A percentile compares a stretch with the other conserved stretches of the same genome.
Evolutionary conservation across 1,140 invertebrate genomes (phyloP).

Genomic region (Drosophila bifasciata): DNA sequence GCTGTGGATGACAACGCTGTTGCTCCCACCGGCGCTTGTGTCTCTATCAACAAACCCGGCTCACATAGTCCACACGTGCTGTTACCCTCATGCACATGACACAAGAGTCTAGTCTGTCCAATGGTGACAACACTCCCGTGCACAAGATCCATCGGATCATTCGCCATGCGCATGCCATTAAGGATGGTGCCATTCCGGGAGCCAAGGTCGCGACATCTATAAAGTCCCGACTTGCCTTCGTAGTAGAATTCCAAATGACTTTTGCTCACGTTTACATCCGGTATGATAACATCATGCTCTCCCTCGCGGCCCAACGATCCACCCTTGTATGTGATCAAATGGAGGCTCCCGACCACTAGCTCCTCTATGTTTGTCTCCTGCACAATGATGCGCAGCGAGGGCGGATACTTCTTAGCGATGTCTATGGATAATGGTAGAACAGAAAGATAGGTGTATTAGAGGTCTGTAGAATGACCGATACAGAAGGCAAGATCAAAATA

Average conservation of each 20-base stretch:
- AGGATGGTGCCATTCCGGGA: slow-evolving; percentile 94
- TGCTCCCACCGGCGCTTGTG: slow-evolving; percentile 5
- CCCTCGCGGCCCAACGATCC: slow-evolving; percentile 94
- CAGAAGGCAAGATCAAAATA: slow-evolving; percentile 44
- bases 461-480: no score
- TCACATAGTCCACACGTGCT: slow-evolving; percentile 96
- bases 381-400: slow-evolving; percentile 94
- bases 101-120: slow-evolving; percentile 90
- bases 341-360: slow-evolving; percentile 91
- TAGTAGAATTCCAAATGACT: slow-evolving; percentile 91
- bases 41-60: slow-evolving; percentile 89
- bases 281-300: slow-evolving; percentile 89
- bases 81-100: slow-evolving; percentile 93
- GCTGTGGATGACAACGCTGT: slow-evolving; percentile 15
- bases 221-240: slow-evolving; percentile 86
- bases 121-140: slow-evolving; percentile 91
- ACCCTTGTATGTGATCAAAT: slow-evolving; percentile 94
- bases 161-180: slow-evolving; percentile 91
- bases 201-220: slow-evolving; percentile 91
- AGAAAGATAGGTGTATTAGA: background rate
- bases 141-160: slow-evolving; percentile 86
- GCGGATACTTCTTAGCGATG: slow-evolving; percentile 90
- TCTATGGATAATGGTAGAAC: slow-evolving; percentile 84
- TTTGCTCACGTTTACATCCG: slow-evolving; percentile 93
- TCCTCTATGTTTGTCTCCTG: slow-evolving; percentile 88